Evolutionary conservation across 1,140 invertebrate genomes (phyloP).

Genomic region (Lucilia sericata): DNA sequence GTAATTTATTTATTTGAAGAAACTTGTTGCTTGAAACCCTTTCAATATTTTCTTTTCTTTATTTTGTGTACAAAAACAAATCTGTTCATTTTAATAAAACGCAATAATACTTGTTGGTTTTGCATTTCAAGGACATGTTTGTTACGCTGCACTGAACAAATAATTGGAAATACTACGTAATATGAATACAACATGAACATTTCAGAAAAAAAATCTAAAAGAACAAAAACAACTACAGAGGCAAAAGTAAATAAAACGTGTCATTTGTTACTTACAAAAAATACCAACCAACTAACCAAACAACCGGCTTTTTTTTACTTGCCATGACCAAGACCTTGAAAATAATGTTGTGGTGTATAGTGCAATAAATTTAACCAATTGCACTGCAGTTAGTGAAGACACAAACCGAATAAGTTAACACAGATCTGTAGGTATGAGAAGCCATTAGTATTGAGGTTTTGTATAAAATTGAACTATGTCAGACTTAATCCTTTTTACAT

Average conservation of each 20-base stretch:
- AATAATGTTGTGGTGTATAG: background rate
- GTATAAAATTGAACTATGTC: too few species aligned
- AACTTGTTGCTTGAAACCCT: background rate
- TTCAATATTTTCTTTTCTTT: background rate
- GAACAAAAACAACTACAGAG: background rate
- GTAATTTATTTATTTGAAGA: background rate
- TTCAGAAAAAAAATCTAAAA: background rate
- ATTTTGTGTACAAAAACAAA: too few species aligned
- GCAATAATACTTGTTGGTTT: background rate
- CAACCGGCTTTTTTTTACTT: background rate
- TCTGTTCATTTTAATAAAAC: background rate
- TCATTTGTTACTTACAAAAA: background rate
- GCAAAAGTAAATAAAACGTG: background rate
- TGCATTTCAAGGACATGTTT: conserved; percentile 15
- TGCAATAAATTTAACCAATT: background rate
- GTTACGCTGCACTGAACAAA: background rate
- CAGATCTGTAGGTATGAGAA: too few species aligned
- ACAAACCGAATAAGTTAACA: background rate
- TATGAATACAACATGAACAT: background rate
- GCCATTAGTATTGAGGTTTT: too few species aligned
- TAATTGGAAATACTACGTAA: conserved; percentile 5
- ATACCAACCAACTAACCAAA: background rate
- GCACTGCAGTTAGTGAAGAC: background rate
- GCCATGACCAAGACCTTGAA: conserved; percentile 17
- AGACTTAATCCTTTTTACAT: too few species aligned